Evolutionary conservation across 2,797 vertebrate genomes (phyloP), one percentile per base, ranked within the genome.

Genomic region (Enteromius argenteus): DNA sequence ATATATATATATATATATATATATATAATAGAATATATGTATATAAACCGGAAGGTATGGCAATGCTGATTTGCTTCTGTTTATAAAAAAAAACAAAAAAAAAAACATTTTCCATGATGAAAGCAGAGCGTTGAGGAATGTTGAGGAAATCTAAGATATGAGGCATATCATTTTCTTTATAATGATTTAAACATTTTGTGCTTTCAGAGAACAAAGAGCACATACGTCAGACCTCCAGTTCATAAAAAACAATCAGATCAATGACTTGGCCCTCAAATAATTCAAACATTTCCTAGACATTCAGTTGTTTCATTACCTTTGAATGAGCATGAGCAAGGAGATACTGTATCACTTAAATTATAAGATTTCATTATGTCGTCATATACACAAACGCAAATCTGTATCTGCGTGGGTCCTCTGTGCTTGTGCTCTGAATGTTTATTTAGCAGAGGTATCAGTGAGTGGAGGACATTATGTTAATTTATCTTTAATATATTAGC

Each of bases 401-500:
- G 42, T 86, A 84, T 80, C 78, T 87, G 67, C 37, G 42, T 76
- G n/a, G 58, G 37, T 62, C 37, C 17, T 49, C 15, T 27, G 23
- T 30, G 84, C 27, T 32, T 84, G 69, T 80, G 58, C 37, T 62
- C 81, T 74, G 69, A 79, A 82, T 77, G 87, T 82, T 56, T 83
- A 66, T 60, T 62, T 62, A 51, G 60, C 79, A n/a, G 30, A 23
- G 72, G 80, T 73, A 85, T 83, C 79, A 67, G 56, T 71, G n/a
- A 85, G n/a, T 14, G 32, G 58, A 90, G 86, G 74, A 90, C 89
- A 89, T 21, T 35, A 80, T 77, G 81, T 89, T 88, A 84, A 66
- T 49, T 35, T 56, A 35, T n/a, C n/a, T 83, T 87, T 39, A 68
- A 75, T 76, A 27, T 78, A 68, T 51, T 19, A 66, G 58, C 9